These are phyloP conservation scores for Philereme transversata DNA, from an alignment of 2,888 invertebrate species.

Conservation along the genomic window DNA sequence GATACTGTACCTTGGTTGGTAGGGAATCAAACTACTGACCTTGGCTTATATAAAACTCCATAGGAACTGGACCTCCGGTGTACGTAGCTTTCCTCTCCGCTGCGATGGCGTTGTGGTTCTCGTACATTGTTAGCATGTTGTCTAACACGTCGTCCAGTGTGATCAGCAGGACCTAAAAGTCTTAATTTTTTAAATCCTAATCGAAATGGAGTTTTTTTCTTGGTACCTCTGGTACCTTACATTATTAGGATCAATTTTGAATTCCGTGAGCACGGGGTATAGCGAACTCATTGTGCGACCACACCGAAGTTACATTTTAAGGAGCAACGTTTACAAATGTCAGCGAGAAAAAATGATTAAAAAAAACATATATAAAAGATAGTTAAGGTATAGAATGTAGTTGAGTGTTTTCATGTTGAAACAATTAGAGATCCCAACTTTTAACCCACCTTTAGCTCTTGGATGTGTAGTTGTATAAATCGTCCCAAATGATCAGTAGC, in stretches of 20 bases:
- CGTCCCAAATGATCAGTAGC: constrained; percentile 73
- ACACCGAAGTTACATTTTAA: too few species aligned
- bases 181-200: neutral
- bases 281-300: too few species aligned
- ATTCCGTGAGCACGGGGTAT: too few species aligned
- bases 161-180: constrained; percentile 65
- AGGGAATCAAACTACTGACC: constrained; percentile 46
- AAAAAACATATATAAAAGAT: too few species aligned
- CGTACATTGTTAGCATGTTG: constrained; percentile 79
- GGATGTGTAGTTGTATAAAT: constrained; percentile 67
- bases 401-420: neutral
- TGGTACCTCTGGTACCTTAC: too few species aligned
- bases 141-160: constrained; percentile 74
- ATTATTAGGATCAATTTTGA: too few species aligned
- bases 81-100: constrained; percentile 72
- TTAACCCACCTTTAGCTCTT: constrained; percentile 67
- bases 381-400: too few species aligned
- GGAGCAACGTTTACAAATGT: too few species aligned
- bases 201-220: too few species aligned
- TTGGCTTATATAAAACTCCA: constrained; percentile 77
- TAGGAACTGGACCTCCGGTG: constrained; percentile 73
- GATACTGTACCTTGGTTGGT: too few species aligned
- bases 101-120: constrained; percentile 75
- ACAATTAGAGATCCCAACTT: neutral
- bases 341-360: too few species aligned